phyloP scores from a whole-genome alignment of 1,140 invertebrate genomes.

The Caerostris darwini region DNA sequence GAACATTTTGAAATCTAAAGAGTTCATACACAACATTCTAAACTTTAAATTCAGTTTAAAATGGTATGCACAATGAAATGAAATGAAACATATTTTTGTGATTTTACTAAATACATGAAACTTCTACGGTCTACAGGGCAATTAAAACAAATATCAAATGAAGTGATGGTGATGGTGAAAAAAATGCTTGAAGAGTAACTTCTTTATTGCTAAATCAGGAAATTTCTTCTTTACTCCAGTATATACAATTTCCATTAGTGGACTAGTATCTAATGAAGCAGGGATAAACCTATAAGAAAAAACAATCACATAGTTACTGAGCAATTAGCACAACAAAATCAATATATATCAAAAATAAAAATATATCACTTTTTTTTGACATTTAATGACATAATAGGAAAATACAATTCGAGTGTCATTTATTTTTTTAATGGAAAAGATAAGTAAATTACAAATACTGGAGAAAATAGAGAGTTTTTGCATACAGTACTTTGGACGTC shows the following conservation, averaged over 20 bases:
- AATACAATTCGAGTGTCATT: too few species aligned
- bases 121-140: background rate
- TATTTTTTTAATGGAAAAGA: too few species aligned
- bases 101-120: background rate
- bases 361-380: too few species aligned
- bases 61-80: background rate
- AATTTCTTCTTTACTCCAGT: conserved; percentile 45
- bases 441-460: too few species aligned
- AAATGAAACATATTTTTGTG: background rate
- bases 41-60: background rate
- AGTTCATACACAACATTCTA: conserved; percentile 11
- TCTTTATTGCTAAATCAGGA: conserved; percentile 45
- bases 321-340: too few species aligned
- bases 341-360: too few species aligned
- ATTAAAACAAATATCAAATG: conserved; percentile 33
- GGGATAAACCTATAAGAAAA: conserved; percentile 17
- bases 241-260: conserved; percentile 61
- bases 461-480: too few species aligned
- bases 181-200: conserved; percentile 48
- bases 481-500: too few species aligned
- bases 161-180: conserved; percentile 57
- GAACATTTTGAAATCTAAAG: background rate
- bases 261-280: conserved; percentile 21
- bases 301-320: too few species aligned
- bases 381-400: too few species aligned